These are phyloP conservation scores for Drosophila funebris DNA, from an alignment of 1,140 invertebrate species.

Conservation along the genomic window DNA sequence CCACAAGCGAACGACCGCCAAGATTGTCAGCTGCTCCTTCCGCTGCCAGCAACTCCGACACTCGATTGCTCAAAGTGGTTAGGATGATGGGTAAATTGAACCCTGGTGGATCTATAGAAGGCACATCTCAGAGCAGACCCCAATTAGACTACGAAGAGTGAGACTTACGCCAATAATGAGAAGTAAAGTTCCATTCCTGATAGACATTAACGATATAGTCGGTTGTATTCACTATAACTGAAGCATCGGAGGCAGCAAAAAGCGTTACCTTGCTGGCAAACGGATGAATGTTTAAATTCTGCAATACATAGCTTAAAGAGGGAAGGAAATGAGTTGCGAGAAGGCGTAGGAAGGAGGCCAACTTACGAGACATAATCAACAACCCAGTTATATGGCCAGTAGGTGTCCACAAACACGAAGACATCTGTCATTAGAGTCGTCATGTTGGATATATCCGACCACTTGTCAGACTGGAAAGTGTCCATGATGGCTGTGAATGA, in stretches of 20 bases:
- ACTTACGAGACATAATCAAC: conserved; percentile 86
- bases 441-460: conserved; percentile 79
- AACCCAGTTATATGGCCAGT: conserved; percentile 86
- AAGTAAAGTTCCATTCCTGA: conserved; percentile 84
- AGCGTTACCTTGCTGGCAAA: conserved; percentile 88
- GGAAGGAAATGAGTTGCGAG: neutral
- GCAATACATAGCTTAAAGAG: conserved; percentile 85
- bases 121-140: neutral
- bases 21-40: conserved; percentile 78
- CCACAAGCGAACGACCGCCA: conserved; percentile 85
- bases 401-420: conserved; percentile 87
- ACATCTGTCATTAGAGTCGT: conserved; percentile 85
- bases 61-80: conserved; percentile 71
- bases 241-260: conserved; percentile 86
- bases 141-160: neutral
- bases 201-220: conserved; percentile 85
- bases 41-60: conserved; percentile 81
- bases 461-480: conserved; percentile 35
- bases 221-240: conserved; percentile 86
- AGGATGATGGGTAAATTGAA: conserved; percentile 85
- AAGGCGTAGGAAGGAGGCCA: neutral
- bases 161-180: conserved; percentile 85
- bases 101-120: conserved; percentile 71
- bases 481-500: conserved; percentile 53
- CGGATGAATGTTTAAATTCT: conserved; percentile 87